Evolutionary conservation across 2,113 vertebrate species (phyloP), one percentile per base, ranked within the genome.

Genomic region (Chaenogobius annularis): DNA sequence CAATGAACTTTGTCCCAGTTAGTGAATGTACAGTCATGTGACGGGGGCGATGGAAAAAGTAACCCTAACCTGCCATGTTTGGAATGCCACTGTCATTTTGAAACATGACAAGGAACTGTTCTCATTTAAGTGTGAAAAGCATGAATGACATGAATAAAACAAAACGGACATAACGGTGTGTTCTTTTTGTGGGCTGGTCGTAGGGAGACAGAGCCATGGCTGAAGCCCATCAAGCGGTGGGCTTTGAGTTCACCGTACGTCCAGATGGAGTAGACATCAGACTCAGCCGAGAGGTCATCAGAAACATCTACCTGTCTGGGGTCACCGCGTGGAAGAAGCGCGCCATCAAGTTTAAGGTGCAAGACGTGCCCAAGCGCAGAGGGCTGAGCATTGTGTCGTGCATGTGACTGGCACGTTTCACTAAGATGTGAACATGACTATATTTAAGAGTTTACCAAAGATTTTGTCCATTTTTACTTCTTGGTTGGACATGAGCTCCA

Each of bases 221-320:
- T 31, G 97, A 99, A 68, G 97, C 97, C 0, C 97, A 98, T 90
- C 97, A 99, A 89, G 97, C 97, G 0, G 97, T 99, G 73, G 97
- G 95, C 77, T 99, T 99, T 88, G 95, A 98, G 93, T 99, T 99
- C 93, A 97, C 96, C 0, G 97, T 99, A 82, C 96, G 94, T 58
- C 96, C 96, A 0, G 96, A 98, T 1, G 96, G 97, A 8, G 91
- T 98, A 12, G 96, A 95, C 83, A 84, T 98, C 68, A 96, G 91
- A 22, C 92, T 98, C 44, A 96, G 96, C 80, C 91, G 94, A 20
- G 96, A 98, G 83, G 97, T 95, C 43, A 81, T 98, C 68, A 95
- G 91, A 72, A 96, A 97, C 77, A 89, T 99, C 82, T 98, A 96
- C 86, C 83, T 96, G 11, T 93, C 95, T 0, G 94, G 88, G 40